Evolutionary conservation across 2,888 invertebrate genomes (phyloP), one percentile per base, ranked within the genome.

Genomic region (Drosophila atripex): DNA sequence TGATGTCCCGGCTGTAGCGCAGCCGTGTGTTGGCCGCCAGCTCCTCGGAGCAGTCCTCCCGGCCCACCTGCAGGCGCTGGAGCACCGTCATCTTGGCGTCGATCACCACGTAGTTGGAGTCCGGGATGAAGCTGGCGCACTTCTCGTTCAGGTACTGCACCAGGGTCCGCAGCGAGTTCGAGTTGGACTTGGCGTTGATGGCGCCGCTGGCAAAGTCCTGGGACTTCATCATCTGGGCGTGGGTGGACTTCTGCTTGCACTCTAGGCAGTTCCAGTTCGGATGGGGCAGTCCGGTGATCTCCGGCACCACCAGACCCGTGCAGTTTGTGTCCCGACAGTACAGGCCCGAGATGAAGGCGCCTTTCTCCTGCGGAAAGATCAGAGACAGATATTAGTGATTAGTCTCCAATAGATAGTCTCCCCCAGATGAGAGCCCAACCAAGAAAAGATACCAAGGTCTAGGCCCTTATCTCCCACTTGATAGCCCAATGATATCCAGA

Each of bases 261-360:
- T 92, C 93, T 77, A 94, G 92, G 87, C 95, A 96, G 75, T 93
- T 93, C 95, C 95, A 96, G 2, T 92, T 89, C 0, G 95, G 93
- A 8, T 91, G 90, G 61, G 93, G 92, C 59, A 94, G 91, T 43
- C 94, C 91, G 5, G 95, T 94, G 77, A 94, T 92, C 9, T 92
- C 92, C 1, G 95, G 94, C 51, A 94, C 83, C 6, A 89, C 90
- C 59, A 90, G 51, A 0, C 92, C 92, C 11, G 69, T 56, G 69
- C 92, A 92, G 18, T 85, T 85, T 18, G 89, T 83, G 93, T 90
- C 92, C 92, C 94, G 61, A 92, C 92, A 80, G 91, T 92, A 90
- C 1, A 92, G 77, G 0, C 88, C 91, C 8, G 90, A 89, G 46
- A 92, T 86, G 63, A 80, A 90, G 43, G 91, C 80, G 12, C 89